Conservation (phyloP, 1,140 invertebrate species). For the Aphaenogaster rudis region DNA sequence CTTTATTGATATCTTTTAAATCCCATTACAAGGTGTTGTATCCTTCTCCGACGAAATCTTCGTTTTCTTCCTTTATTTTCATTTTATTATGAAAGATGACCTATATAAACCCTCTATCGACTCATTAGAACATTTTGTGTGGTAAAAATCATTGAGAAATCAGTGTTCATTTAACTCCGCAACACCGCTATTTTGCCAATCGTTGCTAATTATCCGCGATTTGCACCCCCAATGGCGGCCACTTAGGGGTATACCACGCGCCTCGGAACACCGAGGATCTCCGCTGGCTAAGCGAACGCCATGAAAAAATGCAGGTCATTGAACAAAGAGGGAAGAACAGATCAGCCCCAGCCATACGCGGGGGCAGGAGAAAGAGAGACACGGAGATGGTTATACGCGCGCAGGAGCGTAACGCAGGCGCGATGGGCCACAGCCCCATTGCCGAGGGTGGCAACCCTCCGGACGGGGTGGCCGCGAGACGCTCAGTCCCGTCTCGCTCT, state of each 20-base stretch:
- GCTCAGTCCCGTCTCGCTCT: conserved; percentile 81
- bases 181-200: conserved; percentile 36
- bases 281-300: conserved; percentile 32
- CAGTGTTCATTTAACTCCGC: neutral
- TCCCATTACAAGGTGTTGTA: neutral
- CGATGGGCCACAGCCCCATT: conserved; percentile 74
- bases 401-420: conserved; percentile 83
- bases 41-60: neutral
- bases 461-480: conserved; percentile 70
- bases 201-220: conserved; percentile 40
- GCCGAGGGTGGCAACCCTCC: conserved; percentile 78
- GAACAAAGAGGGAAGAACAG: conserved; percentile 49
- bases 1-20: neutral
- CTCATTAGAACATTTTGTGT: neutral
- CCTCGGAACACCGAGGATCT: conserved; percentile 42
- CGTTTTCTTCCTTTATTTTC: too few species aligned
- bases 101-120: neutral
- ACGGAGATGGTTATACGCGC: conserved; percentile 74
- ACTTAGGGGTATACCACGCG: conserved; percentile 34
- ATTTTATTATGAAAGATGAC: neutral
- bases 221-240: conserved; percentile 33
- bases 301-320: conserved; percentile 45
- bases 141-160: conserved; percentile 31
- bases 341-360: neutral
- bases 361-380: conserved; percentile 19